Evolutionary conservation across 2,888 invertebrate species (phyloP), one percentile per base, ranked within the genome.

Genomic region (Dryadula phaetusa): DNA sequence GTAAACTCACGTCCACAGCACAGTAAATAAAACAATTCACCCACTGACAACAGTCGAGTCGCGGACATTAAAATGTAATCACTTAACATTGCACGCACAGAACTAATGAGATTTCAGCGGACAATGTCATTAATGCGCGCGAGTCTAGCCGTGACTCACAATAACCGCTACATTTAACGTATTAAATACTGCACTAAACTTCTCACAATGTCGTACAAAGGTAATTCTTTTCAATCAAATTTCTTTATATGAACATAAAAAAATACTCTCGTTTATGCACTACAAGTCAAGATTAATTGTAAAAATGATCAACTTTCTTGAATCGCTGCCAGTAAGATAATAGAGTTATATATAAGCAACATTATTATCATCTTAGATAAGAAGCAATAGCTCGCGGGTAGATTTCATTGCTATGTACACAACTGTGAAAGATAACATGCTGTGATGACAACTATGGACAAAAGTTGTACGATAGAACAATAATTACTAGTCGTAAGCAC

Each of bases 351-450:
- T 82, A 85, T 86, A 82, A 85, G 66, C 71, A 75, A 72, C 72
- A 84, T 85, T 88, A 84, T 87, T 91, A 92, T 92, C 91, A 89
- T 86, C 86, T 85, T 74, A 87, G 92, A 92, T 92, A 92, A 90
- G 84, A 78, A 80, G 86, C 83, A 86, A 81, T 78, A 82, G 79
- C 80, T 77, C 68, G 64, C 70, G 74, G 82, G 79, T 83, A 86
- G 83, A 85, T 87, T 86, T 84, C 82, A 83, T 81, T 75, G 81
- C 78, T 78, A 76, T 82, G 83, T 81, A 86, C 80, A 87, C 81
- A 85, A 78, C 75, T 74, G 74, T 72, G 66, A 73, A 78, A 68
- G 75, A 75, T 75, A 74, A 74, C 69, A 67, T 54, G 61, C 62
- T 66, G 58, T 66, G 47, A 53, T 67, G 66, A 69, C 66, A 73